phyloP scores from a whole-genome alignment of 1,140 invertebrate species.

The Pararge aegeria region DNA sequence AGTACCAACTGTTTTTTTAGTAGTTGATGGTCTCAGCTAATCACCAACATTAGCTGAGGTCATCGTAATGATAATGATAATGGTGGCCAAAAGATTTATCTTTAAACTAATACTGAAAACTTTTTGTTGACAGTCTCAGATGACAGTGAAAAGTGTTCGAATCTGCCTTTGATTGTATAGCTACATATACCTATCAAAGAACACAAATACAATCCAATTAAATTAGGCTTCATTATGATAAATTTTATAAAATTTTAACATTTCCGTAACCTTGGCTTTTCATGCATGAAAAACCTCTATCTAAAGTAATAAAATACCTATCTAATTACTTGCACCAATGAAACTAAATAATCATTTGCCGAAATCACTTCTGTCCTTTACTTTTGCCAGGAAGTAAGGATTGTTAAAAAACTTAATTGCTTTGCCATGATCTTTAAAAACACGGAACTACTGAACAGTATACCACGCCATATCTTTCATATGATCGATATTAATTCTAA shows the following conservation, averaged over 20 bases:
- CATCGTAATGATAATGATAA: no score
- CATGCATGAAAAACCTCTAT: conserved; percentile 17
- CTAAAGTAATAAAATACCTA: conserved; percentile 15
- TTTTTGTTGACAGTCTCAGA: no score
- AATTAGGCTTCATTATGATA: background rate
- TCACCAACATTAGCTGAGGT: no score
- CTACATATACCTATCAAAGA: no score
- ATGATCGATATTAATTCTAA: conserved; percentile 4
- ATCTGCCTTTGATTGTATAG: no score
- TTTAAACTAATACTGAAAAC: no score
- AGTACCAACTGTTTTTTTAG: no score
- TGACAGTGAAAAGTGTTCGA: no score
- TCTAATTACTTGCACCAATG: conserved; percentile 31
- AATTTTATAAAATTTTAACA: background rate
- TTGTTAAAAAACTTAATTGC: conserved; percentile 41
- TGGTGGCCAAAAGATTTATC: no score
- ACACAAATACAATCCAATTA: no score
- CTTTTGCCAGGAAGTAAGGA: conserved; percentile 36
- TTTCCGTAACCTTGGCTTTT: conserved; percentile 18
- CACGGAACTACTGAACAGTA: conserved; percentile 12
- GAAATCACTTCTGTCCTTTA: conserved; percentile 41
- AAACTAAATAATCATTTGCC: conserved; percentile 29
- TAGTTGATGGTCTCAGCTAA: no score
- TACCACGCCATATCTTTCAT: background rate
- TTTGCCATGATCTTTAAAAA: conserved; percentile 31